Evolutionary conservation across 2,113 vertebrate genomes (phyloP), one percentile per base, ranked within the genome.

Genomic region (Ceyx cyanopectus): DNA sequence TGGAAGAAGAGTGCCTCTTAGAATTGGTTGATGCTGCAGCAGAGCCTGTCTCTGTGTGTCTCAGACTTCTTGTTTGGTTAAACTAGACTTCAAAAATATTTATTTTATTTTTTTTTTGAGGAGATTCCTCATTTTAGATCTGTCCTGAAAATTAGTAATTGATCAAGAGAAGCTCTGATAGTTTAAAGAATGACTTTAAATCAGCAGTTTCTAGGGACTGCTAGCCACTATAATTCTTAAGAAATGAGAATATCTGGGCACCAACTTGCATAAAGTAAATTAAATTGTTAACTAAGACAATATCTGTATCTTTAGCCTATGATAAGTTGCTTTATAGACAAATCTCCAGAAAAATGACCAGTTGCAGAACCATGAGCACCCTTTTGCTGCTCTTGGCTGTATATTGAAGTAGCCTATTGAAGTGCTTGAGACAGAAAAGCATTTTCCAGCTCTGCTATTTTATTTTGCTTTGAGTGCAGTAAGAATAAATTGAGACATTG

Each of bases 101-200:
- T 82, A 3, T 32, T n/a, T n/a, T n/a, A n/a, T 30, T 63, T 67
- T 81, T 73, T 80, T 83, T 68, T 82, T 27, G 17, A 82, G 69
- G 10, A 14, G 5, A 11, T 66, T 41, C 3, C 9, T 19, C 16
- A 17, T n/a, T 91, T 89, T 91, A 51, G 22, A 32, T 80, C 60
- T 88, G 26, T 70, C 40, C 40, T 74, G 53, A 8, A 85, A 63
- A 51, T 79, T n/a, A 45, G 27, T 56, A 29, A n/a, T 54, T 67
- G 65, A 60, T 77, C 14, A 77, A 46, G 63, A 20, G 82, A 30
- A 85, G 40, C 63, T 87, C 78, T 92, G 90, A 67, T 74, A 89
- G 91, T 85, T 92, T 87, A 90, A 77, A 50, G 70, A 85, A 88
- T 83, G 84, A n/a, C 67, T 94, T 87, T 80, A 94, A 92, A 81